Evolutionary conservation across 2,888 invertebrate species (phyloP).

Genomic region (Zhuqinia jingwanae): DNA sequence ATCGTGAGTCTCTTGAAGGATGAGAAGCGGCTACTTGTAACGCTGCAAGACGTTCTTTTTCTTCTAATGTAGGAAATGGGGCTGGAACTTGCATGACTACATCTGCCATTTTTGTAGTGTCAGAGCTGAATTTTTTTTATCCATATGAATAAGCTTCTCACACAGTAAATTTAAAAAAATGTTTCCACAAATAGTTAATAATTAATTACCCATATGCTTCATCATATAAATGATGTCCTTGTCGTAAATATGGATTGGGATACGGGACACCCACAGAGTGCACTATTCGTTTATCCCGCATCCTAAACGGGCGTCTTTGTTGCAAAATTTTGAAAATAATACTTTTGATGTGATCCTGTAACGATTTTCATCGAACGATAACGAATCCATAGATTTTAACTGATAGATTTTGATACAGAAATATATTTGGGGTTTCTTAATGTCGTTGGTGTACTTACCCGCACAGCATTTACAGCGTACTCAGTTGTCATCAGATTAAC

Average conservation of each 20-base stretch:
- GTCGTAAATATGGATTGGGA: conserved; percentile 75
- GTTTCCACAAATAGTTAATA: too few relatives aligned
- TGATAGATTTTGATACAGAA: neutral
- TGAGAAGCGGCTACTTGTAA: conserved; percentile 69
- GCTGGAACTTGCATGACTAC: conserved; percentile 75
- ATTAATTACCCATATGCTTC: conserved; percentile 68
- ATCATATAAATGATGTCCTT: conserved; percentile 72
- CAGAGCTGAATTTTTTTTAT: conserved; percentile 58
- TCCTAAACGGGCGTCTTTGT: conserved; percentile 72
- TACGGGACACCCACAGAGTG: conserved; percentile 74
- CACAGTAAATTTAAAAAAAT: neutral
- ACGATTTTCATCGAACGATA: neutral
- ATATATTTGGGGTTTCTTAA: neutral
- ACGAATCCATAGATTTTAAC: neutral
- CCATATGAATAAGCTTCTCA: neutral
- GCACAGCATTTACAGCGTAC: conserved; percentile 57
- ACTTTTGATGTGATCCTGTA: conserved; percentile 69
- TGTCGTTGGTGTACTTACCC: conserved; percentile 41
- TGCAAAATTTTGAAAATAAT: conserved; percentile 62
- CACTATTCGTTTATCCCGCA: conserved; percentile 65
- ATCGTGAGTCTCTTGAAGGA: conserved; percentile 58
- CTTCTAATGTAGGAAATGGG: conserved; percentile 68
- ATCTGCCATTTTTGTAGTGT: conserved; percentile 74
- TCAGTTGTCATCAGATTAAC: conserved; percentile 66
- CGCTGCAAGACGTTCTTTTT: conserved; percentile 74